Evolutionary conservation across 2,888 invertebrate species (phyloP).

Genomic region (Pyrocoelia pectoralis): DNA sequence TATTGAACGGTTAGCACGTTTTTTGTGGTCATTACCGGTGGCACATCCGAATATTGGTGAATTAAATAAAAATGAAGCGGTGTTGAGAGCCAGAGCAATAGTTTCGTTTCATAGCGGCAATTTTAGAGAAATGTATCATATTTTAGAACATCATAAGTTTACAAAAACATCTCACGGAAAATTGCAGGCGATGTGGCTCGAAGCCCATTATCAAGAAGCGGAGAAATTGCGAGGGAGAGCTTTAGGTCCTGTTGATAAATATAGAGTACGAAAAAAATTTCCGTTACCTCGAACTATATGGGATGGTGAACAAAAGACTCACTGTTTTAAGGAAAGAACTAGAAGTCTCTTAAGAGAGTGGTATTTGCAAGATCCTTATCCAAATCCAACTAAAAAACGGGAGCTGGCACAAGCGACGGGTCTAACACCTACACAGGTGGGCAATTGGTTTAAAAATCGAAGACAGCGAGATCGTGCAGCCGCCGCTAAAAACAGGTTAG

Average conservation of each 20-base stretch:
- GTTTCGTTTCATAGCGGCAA: conserved; percentile 92
- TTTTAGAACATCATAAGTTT: conserved; percentile 90
- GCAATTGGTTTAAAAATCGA: conserved; percentile 93
- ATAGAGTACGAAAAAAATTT: conserved; percentile 92
- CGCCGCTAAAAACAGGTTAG: conserved; percentile 96
- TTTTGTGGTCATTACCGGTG: conserved; percentile 91
- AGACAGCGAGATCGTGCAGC: conserved; percentile 88
- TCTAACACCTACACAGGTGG: conserved; percentile 91
- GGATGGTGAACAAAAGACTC: conserved; percentile 97
- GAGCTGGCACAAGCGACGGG: conserved; percentile 92
- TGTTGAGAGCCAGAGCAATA: conserved; percentile 84
- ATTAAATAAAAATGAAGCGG: conserved; percentile 86
- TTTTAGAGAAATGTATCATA: conserved; percentile 87
- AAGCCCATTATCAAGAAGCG: conserved; percentile 93
- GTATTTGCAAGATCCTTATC: conserved; percentile 98
- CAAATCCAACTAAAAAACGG: conserved; percentile 91
- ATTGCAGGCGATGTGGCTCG: conserved; percentile 91
- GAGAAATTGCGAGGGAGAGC: conserved; percentile 89
- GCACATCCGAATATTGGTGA: conserved; percentile 86
- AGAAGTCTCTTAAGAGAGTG: conserved; percentile 94
- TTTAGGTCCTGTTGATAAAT: conserved; percentile 94
- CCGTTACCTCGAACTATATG: conserved; percentile 91
- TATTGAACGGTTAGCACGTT: conserved; percentile 86
- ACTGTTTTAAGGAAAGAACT: conserved; percentile 96
- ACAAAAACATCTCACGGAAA: conserved; percentile 89